Evolutionary conservation across 2,113 vertebrate species (phyloP).

Genomic region (Channa maculata): DNA sequence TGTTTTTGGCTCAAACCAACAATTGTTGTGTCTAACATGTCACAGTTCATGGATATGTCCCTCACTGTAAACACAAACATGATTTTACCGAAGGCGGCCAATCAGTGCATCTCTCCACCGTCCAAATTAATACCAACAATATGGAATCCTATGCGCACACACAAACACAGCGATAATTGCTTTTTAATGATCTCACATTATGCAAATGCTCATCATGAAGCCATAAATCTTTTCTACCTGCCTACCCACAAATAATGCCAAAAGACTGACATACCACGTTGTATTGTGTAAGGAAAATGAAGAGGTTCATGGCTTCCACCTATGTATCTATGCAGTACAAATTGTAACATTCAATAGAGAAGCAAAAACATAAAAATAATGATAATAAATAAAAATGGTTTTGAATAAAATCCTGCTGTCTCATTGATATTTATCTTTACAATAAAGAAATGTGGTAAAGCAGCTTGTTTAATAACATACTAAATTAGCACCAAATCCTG

Average conservation of each 20-base stretch:
- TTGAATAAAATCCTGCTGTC: background rate
- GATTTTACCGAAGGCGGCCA: constrained; percentile 50
- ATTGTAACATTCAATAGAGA: background rate
- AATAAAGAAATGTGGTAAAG: background rate
- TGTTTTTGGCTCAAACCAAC: constrained; percentile 20
- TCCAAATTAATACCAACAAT: constrained; percentile 65
- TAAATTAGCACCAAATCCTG: constrained; percentile 27
- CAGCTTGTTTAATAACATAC: constrained; percentile 13
- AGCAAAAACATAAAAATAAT: background rate
- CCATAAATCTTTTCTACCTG: constrained; percentile 86
- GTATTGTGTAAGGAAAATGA: constrained; percentile 32
- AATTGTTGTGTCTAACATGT: constrained; percentile 36
- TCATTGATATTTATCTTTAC: constrained; percentile 24
- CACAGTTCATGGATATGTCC: constrained; percentile 33
- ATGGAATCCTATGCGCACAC: constrained; percentile 45
- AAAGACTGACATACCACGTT: constrained; percentile 42
- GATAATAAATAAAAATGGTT: background rate
- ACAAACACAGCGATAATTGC: constrained; percentile 85
- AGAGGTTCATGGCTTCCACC: background rate
- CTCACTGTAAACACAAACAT: constrained; percentile 47
- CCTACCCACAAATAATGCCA: constrained; percentile 75
- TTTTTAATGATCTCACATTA: constrained; percentile 94
- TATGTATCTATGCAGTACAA: background rate
- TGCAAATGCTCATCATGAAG: constrained; percentile 89
- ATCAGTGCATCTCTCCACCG: constrained; percentile 41